phyloP scores from a whole-genome alignment of 2,888 invertebrate genomes.

The Aporophyla lueneburgensis region DNA sequence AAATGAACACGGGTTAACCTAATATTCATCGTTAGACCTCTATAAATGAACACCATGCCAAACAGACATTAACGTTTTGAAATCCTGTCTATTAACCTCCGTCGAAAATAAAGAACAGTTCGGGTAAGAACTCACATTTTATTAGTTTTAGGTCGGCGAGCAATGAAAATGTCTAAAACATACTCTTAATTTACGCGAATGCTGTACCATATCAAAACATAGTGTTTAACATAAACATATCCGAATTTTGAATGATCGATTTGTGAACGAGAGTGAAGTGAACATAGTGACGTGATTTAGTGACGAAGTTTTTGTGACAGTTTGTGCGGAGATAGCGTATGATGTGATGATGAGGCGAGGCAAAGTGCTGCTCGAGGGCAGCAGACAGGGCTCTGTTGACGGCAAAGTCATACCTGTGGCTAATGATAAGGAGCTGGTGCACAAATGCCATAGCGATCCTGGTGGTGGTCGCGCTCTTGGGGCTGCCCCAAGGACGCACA shows the following conservation, averaged over 20 bases:
- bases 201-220: constrained; percentile 79
- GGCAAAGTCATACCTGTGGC: constrained; percentile 79
- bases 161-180: constrained; percentile 77
- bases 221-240: constrained; percentile 77
- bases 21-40: constrained; percentile 11
- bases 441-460: constrained; percentile 93
- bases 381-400: constrained; percentile 88
- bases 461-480: constrained; percentile 89
- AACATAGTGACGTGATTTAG: constrained; percentile 60
- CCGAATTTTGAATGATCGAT: constrained; percentile 69
- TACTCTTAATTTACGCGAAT: constrained; percentile 71
- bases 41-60: neutral
- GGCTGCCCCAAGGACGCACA: constrained; percentile 81
- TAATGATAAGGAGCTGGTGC: constrained; percentile 92
- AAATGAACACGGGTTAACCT: constrained; percentile 15
- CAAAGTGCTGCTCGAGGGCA: constrained; percentile 87
- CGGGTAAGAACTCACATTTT: constrained; percentile 72
- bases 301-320: constrained; percentile 63
- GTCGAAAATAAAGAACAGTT: constrained; percentile 61
- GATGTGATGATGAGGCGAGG: constrained; percentile 89
- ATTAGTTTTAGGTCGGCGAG: constrained; percentile 74
- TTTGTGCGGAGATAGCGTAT: constrained; percentile 83
- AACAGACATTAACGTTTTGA: constrained; percentile 10
- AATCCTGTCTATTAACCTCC: constrained; percentile 42
- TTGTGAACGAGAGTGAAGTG: constrained; percentile 56